Evolutionary conservation across 2,113 vertebrate genomes (phyloP).

Genomic region (Eurystomus gularis): DNA sequence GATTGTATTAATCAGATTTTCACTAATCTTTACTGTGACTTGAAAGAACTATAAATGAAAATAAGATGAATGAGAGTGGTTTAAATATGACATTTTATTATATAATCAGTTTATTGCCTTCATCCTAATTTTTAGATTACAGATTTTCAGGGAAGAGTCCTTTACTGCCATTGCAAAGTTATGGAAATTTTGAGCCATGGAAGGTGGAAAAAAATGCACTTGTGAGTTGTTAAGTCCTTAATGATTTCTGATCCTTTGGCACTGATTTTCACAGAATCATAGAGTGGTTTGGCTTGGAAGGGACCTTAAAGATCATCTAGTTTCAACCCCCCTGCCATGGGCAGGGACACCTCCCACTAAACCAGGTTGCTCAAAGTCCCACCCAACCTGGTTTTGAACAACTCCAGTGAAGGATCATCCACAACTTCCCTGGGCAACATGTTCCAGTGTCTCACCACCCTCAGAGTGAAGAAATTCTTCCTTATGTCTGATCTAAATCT

Average conservation of each 20-base stretch:
- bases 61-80: neutral
- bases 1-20: slow-evolving; percentile 1
- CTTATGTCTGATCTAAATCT: too few species aligned
- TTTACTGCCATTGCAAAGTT: slow-evolving; percentile 24
- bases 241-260: neutral
- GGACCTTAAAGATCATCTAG: too few species aligned
- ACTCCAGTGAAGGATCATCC: too few species aligned
- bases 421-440: too few species aligned
- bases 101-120: neutral
- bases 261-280: neutral
- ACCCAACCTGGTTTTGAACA: too few species aligned
- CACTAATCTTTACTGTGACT: neutral
- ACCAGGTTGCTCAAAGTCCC: too few species aligned
- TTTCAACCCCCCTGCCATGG: too few species aligned
- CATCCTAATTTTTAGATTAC: slow-evolving; percentile 62
- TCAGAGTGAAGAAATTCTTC: too few species aligned
- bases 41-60: neutral
- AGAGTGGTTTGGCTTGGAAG: too few species aligned
- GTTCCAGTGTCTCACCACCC: too few species aligned
- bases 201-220: slow-evolving; percentile 44
- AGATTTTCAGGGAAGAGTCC: slow-evolving; percentile 45
- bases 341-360: too few species aligned
- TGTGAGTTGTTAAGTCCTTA: slow-evolving; percentile 62
- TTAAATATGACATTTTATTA: neutral
- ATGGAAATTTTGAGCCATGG: slow-evolving; percentile 43